A percentile compares a stretch with the other conserved stretches of the same genome.
Evolutionary conservation across 2,888 invertebrate species (phyloP).

Genomic region (Tetragonisca angustula): DNA sequence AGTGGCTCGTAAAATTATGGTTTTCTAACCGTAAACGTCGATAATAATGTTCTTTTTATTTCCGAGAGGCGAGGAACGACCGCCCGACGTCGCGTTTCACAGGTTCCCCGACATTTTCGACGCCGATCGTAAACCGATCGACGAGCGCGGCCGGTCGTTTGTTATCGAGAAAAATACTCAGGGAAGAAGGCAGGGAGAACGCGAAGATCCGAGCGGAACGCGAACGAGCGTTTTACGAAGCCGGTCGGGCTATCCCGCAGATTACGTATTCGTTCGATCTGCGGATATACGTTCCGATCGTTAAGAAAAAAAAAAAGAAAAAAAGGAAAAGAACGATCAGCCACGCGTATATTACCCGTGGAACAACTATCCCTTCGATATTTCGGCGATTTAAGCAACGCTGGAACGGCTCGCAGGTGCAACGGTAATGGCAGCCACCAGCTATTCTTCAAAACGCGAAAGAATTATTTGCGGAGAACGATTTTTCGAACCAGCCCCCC

Average conservation of each 20-base stretch:
- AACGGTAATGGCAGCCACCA: slow-evolving; percentile 1
- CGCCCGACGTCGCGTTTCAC: neutral
- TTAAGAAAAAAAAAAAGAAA: slow-evolving; percentile 7
- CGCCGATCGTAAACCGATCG: slow-evolving; percentile 24
- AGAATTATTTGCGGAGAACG: slow-evolving; percentile 30
- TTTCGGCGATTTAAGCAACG: slow-evolving; percentile 18
- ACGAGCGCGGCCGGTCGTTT: slow-evolving; percentile 10
- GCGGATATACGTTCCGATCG: slow-evolving; percentile 32
- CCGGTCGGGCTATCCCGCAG: slow-evolving; percentile 3
- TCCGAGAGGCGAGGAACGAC: neutral
- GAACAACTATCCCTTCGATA: slow-evolving; percentile 17
- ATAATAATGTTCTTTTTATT: neutral
- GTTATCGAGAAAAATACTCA: slow-evolving; percentile 42
- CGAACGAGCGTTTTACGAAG: neutral
- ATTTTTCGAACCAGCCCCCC: no score
- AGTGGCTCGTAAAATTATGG: neutral
- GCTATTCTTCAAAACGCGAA: slow-evolving; percentile 13
- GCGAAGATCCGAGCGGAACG: neutral
- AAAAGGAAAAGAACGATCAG: no score
- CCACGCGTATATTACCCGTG: neutral
- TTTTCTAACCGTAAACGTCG: neutral
- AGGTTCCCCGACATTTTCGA: neutral
- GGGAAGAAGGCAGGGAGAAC: neutral
- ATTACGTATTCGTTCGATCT: slow-evolving; percentile 25
- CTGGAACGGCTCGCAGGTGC: slow-evolving; percentile 1